These are phyloP conservation scores for Athalia circularis DNA, from an alignment of 2,888 invertebrate species.

Conservation along the genomic window DNA sequence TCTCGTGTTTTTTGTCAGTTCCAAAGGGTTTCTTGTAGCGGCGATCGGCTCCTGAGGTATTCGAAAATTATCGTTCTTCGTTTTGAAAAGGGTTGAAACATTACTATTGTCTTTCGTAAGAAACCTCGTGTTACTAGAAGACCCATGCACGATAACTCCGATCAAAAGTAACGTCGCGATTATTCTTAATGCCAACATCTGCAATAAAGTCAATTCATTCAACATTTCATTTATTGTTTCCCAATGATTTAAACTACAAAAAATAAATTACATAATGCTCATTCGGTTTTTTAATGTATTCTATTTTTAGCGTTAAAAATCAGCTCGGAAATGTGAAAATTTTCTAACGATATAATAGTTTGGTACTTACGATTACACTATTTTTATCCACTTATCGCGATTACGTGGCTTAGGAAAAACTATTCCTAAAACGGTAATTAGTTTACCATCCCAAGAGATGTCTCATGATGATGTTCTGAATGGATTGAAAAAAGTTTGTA, in stretches of 20 bases:
- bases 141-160: conserved; percentile 28
- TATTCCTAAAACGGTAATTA: background rate
- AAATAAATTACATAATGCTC: no score
- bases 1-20: conserved; percentile 71
- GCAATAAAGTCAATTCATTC: conserved; percentile 4
- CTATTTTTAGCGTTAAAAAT: background rate
- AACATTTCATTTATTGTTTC: no score
- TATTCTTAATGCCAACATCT: conserved; percentile 25
- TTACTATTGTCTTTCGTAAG: conserved; percentile 59
- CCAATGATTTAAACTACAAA: background rate
- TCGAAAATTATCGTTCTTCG: conserved; percentile 52
- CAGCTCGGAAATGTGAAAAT: conserved; percentile 1
- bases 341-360: background rate
- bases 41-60: conserved; percentile 52
- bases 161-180: conserved; percentile 9
- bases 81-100: conserved; percentile 57
- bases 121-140: conserved; percentile 56
- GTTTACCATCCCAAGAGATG: conserved; percentile 21
- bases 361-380: conserved; percentile 29
- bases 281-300: no score
- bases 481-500: conserved; percentile 4
- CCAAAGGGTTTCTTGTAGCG: conserved; percentile 60
- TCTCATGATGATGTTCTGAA: conserved; percentile 39
- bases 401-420: conserved; percentile 23
- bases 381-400: conserved; percentile 22